A percentile compares a stretch with the other conserved stretches of the same genome.
These are phyloP conservation scores for Lumbricus terrestris DNA, from an alignment of 2,888 invertebrate genomes.

Conservation along the genomic window DNA sequence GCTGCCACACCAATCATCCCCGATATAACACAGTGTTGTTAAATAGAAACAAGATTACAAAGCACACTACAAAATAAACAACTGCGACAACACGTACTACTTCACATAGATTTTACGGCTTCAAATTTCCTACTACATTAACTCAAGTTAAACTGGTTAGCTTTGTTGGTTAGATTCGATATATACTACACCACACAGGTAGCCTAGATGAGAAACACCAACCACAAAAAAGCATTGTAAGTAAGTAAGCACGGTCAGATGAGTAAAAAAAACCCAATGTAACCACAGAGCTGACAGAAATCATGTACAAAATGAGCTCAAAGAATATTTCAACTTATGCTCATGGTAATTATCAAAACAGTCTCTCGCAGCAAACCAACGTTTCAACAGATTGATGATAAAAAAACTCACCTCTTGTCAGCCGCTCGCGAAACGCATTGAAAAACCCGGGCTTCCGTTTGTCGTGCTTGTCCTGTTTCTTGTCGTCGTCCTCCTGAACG, in stretches of 20 bases:
- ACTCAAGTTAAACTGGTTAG: too few relatives aligned
- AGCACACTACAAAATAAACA: too few relatives aligned
- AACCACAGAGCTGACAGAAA: background rate
- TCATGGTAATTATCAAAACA: background rate
- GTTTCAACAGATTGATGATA: background rate
- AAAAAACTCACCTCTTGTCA: conserved; percentile 48
- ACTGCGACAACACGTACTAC: too few relatives aligned
- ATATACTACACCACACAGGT: too few relatives aligned
- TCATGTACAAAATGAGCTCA: background rate
- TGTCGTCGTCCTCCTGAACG: conserved; percentile 28
- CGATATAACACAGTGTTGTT: too few relatives aligned
- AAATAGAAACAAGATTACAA: too few relatives aligned
- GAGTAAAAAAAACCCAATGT: background rate
- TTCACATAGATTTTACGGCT: too few relatives aligned
- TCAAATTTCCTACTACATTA: too few relatives aligned
- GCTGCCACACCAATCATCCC: too few relatives aligned
- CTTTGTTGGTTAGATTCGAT: background rate
- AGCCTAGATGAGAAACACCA: background rate
- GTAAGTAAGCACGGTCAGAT: background rate
- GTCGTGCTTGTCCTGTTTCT: conserved; percentile 60
- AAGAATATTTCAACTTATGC: background rate
- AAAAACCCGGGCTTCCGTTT: conserved; percentile 70
- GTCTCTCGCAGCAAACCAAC: background rate
- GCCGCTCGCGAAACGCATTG: conserved; percentile 67
- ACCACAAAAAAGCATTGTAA: too few relatives aligned